phyloP scores from a whole-genome alignment of 2,888 invertebrate species.

The Pachycephus smyrnensis region DNA sequence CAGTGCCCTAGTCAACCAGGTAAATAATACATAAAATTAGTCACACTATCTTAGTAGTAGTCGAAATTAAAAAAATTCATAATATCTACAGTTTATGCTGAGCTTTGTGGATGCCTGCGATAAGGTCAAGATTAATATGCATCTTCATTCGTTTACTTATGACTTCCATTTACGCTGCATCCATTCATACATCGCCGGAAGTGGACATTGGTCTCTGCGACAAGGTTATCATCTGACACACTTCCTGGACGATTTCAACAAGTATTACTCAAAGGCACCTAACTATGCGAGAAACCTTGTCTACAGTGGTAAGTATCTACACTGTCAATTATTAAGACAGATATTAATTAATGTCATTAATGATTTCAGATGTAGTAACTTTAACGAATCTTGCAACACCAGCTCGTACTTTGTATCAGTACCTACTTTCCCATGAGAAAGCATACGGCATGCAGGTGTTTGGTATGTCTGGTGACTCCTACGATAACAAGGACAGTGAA shows the following conservation, averaged over 20 bases:
- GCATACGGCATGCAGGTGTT: slow-evolving; percentile 77
- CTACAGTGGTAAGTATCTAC: slow-evolving; percentile 71
- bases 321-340: slow-evolving; percentile 3
- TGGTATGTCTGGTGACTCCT: slow-evolving; percentile 69
- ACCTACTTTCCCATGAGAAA: slow-evolving; percentile 76
- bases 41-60: neutral
- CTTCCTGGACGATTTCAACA: slow-evolving; percentile 81
- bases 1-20: slow-evolving; percentile 71
- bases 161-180: slow-evolving; percentile 81
- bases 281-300: slow-evolving; percentile 81
- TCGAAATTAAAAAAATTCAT: neutral
- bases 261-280: slow-evolving; percentile 82
- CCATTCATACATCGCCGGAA: slow-evolving; percentile 74
- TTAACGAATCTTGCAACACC: slow-evolving; percentile 74
- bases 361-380: slow-evolving; percentile 69
- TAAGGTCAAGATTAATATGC: slow-evolving; percentile 78
- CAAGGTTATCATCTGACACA: slow-evolving; percentile 78
- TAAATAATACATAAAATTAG: slow-evolving; percentile 47
- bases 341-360: neutral
- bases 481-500: slow-evolving; percentile 68
- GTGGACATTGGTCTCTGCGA: slow-evolving; percentile 68
- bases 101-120: slow-evolving; percentile 78
- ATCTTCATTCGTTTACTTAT: slow-evolving; percentile 82
- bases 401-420: slow-evolving; percentile 76
- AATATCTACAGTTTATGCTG: slow-evolving; percentile 67